Percentiles rank a stretch among this genome's conserved stretches.
Evolutionary conservation across 2,797 vertebrate genomes (phyloP).

Genomic region (Artibeus jamaicensis): DNA sequence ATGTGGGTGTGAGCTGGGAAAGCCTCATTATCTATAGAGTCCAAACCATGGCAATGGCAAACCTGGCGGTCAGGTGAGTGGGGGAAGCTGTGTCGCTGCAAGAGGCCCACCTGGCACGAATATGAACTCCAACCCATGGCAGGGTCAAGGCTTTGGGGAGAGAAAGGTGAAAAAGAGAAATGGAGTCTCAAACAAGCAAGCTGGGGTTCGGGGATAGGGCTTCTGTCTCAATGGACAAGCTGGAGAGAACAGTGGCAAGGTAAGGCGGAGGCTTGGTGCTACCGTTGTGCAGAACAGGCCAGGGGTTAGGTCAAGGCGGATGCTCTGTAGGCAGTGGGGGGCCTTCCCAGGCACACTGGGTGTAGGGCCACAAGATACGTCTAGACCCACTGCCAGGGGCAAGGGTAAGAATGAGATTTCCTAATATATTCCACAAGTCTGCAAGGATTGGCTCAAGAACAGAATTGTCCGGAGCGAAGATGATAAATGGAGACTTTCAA

Average conservation of each 20-base stretch:
- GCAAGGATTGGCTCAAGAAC: constrained; percentile 17
- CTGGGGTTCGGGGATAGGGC: background rate
- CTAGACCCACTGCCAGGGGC: background rate
- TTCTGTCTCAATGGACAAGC: background rate
- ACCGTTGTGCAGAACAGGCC: background rate
- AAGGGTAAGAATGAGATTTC: background rate
- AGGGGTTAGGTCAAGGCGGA: background rate
- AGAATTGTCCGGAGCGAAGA: background rate
- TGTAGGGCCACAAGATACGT: background rate
- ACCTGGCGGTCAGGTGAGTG: background rate
- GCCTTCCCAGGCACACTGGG: background rate
- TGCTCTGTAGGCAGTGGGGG: background rate
- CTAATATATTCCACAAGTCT: constrained; percentile 6
- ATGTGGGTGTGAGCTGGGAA: background rate
- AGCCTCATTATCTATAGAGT: background rate
- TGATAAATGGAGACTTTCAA: background rate
- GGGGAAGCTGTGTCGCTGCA: background rate
- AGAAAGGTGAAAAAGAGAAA: background rate
- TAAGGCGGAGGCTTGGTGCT: background rate
- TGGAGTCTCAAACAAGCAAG: background rate
- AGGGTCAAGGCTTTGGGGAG: background rate
- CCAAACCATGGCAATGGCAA: background rate
- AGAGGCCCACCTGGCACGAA: background rate
- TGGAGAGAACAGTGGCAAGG: background rate
- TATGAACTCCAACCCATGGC: background rate